Conservation (phyloP, 2,888 invertebrate genomes). For the Disparrhopalites patrizii region DNA sequence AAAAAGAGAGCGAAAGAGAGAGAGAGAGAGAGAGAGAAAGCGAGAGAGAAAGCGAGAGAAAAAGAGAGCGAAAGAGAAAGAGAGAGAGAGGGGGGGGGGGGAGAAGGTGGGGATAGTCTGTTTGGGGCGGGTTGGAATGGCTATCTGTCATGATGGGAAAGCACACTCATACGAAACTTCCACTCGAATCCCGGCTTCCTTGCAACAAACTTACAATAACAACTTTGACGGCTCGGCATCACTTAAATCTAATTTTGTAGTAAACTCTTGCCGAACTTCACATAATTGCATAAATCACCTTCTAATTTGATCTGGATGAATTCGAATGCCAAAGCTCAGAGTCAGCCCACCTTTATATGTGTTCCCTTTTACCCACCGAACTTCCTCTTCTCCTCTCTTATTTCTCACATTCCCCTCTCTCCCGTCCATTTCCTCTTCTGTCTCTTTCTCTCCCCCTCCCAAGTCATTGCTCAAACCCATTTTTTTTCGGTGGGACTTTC, state of each 20-base stretch:
- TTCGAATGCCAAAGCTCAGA: conserved; percentile 24
- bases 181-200: conserved; percentile 19
- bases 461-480: too few relatives aligned
- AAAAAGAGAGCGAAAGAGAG: too few relatives aligned
- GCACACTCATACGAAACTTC: conserved; percentile 14
- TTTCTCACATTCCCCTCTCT: too few relatives aligned
- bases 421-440: not conserved
- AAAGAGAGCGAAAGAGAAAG: too few relatives aligned
- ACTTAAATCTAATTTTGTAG: conserved; percentile 46
- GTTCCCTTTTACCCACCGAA: not conserved
- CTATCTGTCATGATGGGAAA: conserved; percentile 19
- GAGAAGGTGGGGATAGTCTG: too few relatives aligned
- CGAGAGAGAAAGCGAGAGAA: too few relatives aligned
- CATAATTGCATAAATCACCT: conserved; percentile 48
- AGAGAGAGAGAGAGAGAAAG: too few relatives aligned
- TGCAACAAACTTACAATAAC: conserved; percentile 34
- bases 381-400: not conserved
- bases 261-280: conserved; percentile 43
- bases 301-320: conserved; percentile 43
- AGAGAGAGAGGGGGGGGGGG: too few relatives aligned
- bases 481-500: too few relatives aligned
- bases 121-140: conserved; percentile 21
- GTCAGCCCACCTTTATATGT: conserved; percentile 13
- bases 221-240: conserved; percentile 39
- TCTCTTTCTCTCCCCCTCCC: too few relatives aligned